Base-by-base conservation (phyloP, 30 jellyfish, hydroid and myxozoan genomes). In the Hydractinia echinata region DNA sequence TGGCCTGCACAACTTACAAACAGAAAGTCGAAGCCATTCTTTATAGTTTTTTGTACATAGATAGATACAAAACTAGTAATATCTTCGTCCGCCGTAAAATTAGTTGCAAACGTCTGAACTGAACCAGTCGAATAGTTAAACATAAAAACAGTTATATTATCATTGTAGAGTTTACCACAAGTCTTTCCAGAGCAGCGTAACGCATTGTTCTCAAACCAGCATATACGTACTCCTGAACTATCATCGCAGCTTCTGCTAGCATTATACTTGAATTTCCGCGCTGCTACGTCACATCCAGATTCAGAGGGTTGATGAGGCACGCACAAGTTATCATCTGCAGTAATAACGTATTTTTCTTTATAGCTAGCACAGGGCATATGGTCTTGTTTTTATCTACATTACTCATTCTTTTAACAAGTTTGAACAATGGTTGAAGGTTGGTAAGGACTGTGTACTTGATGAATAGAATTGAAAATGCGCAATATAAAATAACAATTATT, bases 1-100 rank as follows among this genome's bases (percentile, higher is more conserved):
- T 44, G 19, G 4, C 66, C 64, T 5, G 54, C 83, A 66, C 87
- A 80, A 80, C 87, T 80, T 15, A 80, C 21, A 67, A 61, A 80
- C 69, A 80, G 8, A 67, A 61, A 80, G 44, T 19, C 6, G 5
- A 9, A 54, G 7, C 81, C 81, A 20, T 77, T 16, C 15, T 39
- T 49, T 21, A 77, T 20, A 30, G 85, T 30, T 6, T 3, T 18
- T 11, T 52, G 10, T 8, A 55, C 81, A 77, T 77, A 60, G 1
- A 4, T 55, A 16, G 14, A 44, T 44, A 77, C 77, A 14, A 77
- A 52, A 6, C 44, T n/a, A 0, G 73, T 15, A 55, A 77, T 21
- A 19, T 44, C 50, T 5, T 55, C 53, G 54, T 60, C n/a, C 77
- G 60, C 54, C 76, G 55, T 58, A 4, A 13, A n/a, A 52, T 77